Evolutionary conservation across 1,140 invertebrate species (phyloP), one percentile per base, ranked within the genome.

Genomic region (Orius insidiosus): DNA sequence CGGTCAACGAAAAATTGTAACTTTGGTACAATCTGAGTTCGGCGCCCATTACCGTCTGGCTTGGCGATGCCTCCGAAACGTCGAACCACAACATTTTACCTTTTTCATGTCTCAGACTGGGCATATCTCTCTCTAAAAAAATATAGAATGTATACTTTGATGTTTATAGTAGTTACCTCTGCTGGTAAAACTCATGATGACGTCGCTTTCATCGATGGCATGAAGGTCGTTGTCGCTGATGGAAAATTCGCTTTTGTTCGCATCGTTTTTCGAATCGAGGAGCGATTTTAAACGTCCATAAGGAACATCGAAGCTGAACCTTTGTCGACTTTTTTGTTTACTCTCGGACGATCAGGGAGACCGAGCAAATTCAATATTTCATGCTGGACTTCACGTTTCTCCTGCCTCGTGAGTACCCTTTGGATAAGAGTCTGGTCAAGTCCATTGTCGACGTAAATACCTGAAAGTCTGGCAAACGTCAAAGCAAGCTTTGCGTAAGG

Each of bases 31-130:
- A 64, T 33, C 85, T 68, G 8, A 95, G 62, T 62, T 94, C 88
- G 1, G 86, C 85, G 38, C 78, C 78, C 19, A 90, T 75, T 13
- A 93, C 72, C 5, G 72, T 73, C 54, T 89, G 82, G 46, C 77
- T 78, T 3, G 68, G 60, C 2, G 84, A 75, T 5, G 92, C 76
- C 56, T 92, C 85, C 3, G 77, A 74, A 6, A 90, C 78, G 60
- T 94, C 85, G 61, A 96, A 96, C 83, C 84, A 94, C 10, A 93
- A 73, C 34, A 82, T 72, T 55, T 82, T 75, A 2, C 87, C 85
- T 57, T 78, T 75, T 50, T 86, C 83, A 56, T 90, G 85, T 2
- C 85, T 70, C 24, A 84, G 80, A 5, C 11, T 43, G 4, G 32
- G n/a, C n/a, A 47, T 8, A 30, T 44, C 16, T 9, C 41, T 13